These are phyloP conservation scores for Cheumatopsyche charites DNA, from an alignment of 1,140 invertebrate genomes.

Conservation along the genomic window DNA sequence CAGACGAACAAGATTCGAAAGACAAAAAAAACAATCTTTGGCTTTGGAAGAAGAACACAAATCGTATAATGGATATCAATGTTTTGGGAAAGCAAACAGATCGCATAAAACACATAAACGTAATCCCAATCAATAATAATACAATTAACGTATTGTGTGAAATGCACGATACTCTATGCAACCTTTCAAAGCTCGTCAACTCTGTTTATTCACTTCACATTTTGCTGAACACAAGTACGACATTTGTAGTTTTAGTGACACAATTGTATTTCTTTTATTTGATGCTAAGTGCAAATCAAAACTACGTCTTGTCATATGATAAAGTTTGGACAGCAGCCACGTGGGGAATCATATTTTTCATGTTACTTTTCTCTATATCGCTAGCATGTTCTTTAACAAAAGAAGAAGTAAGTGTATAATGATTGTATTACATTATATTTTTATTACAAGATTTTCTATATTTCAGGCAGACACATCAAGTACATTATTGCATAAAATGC, in stretches of 20 bases:
- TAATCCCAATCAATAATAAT: slow-evolving; percentile 11
- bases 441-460: neutral
- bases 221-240: slow-evolving; percentile 29
- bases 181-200: slow-evolving; percentile 32
- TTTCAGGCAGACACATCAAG: slow-evolving; percentile 11
- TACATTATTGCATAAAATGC: slow-evolving; percentile 33
- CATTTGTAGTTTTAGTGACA: slow-evolving; percentile 41
- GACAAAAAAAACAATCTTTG: neutral
- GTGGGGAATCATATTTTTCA: slow-evolving; percentile 23
- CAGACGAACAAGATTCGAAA: neutral
- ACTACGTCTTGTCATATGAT: slow-evolving; percentile 3
- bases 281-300: slow-evolving; percentile 25
- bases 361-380: slow-evolving; percentile 3
- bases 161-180: slow-evolving; percentile 42
- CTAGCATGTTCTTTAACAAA: slow-evolving; percentile 23
- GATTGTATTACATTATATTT: neutral
- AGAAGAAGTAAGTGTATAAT: slow-evolving; percentile 25
- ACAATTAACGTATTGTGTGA: slow-evolving; percentile 31
- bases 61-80: slow-evolving; percentile 2
- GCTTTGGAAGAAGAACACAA: slow-evolving; percentile 12
- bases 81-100: neutral
- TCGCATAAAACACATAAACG: slow-evolving; percentile 19
- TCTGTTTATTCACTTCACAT: slow-evolving; percentile 39
- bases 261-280: slow-evolving; percentile 45
- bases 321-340: slow-evolving; percentile 23